Evolutionary conservation across 1,140 invertebrate species (phyloP), one percentile per base, ranked within the genome.

Genomic region (Pseudomyrmex sp.): DNA sequence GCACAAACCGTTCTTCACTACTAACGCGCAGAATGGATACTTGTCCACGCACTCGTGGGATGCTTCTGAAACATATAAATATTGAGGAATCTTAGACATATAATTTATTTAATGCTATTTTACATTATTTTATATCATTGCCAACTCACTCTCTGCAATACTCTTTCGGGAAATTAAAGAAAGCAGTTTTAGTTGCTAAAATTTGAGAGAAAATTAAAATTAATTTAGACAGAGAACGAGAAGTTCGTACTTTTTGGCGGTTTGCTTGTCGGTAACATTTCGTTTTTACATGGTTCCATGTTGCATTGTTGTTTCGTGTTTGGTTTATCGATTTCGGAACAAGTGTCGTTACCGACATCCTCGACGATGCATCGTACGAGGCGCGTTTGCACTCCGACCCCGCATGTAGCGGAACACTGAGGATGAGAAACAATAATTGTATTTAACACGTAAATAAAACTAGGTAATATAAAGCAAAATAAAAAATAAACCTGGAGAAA

Each of bases 1-100:
- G 91, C 98, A 98, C 0, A 98, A 95, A 75, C 97, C 95, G 20
- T 97, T 97, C 91, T 97, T 97, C 1, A 97, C 96, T 3, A 97
- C 97, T 86, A 98, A 93, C 74, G 95, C 94, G 91, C 98, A 98
- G 92, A 97, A 97, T n/a, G 94, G 93, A 89, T 97, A 96, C 90
- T 96, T 96, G 92, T 98, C 97, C 44, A 95, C 93, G 89, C 98
- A 98, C 2, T 91, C 89, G n/a, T 88, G 74, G 35, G 85, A 75
- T 46, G 86, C 85, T 85, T 89, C 93, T 93, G 88, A 92, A 92
- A 84, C 63, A 46, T n/a, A 77, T n/a, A 77, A 77, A 79, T 7
- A 15, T 59, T 59, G 48, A 77, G 50, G 59, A 35, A 73, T 48
- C 2, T 61, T 3, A 26, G 7, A 23, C 2, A 73, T 20, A 75